Percentiles rank a stretch among this genome's conserved stretches.
These are phyloP conservation scores for Diplodus sargus DNA, from an alignment of 2,797 vertebrate species.

Conservation along the genomic window DNA sequence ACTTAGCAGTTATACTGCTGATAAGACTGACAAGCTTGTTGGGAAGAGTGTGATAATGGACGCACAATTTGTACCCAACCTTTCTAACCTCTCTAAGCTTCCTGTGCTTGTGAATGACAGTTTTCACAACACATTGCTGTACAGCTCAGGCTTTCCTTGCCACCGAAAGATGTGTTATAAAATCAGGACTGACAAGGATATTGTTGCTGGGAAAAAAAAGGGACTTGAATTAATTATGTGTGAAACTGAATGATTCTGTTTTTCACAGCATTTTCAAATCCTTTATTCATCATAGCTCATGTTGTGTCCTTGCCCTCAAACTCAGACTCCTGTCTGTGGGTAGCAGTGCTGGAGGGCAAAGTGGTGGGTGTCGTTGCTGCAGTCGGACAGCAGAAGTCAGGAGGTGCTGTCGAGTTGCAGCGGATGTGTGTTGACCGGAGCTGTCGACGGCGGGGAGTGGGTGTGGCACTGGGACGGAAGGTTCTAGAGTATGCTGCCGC, in stretches of 20 bases:
- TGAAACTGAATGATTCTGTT: neutral
- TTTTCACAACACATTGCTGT: neutral
- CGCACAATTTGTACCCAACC: neutral
- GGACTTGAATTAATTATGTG: neutral
- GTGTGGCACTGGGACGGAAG: conserved; percentile 86
- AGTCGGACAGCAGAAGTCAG: conserved; percentile 70
- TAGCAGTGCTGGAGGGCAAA: conserved; percentile 85
- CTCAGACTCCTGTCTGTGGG: conserved; percentile 90
- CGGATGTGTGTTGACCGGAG: conserved; percentile 89
- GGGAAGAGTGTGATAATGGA: neutral
- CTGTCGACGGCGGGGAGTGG: conserved; percentile 84
- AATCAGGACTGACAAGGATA: neutral
- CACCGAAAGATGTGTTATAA: neutral
- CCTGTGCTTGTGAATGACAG: neutral
- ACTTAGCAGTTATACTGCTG: neutral
- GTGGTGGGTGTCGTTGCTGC: conserved; percentile 90
- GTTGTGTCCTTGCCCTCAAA: neutral
- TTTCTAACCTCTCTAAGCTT: neutral
- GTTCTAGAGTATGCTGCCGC: conserved; percentile 88
- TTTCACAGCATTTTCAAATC: neutral
- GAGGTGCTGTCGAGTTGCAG: conserved; percentile 84
- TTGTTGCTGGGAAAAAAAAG: neutral
- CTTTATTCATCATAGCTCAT: conserved; percentile 5
- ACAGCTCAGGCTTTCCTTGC: neutral
- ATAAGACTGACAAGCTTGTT: neutral